phyloP scores from a whole-genome alignment of 1,140 invertebrate genomes.

The Tetramorium alpestre region DNA sequence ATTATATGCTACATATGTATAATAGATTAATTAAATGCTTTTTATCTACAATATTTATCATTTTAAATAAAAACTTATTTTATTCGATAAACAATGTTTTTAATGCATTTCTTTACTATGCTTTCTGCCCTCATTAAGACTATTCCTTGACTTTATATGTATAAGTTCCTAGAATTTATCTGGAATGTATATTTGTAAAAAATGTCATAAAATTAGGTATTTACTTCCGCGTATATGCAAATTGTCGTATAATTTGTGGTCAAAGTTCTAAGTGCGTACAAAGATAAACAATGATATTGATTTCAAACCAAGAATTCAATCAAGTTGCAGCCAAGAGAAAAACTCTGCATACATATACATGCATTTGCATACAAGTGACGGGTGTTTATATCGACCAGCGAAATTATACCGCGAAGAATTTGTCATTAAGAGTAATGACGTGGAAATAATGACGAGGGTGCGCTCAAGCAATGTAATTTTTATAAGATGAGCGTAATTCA shows the following conservation, averaged over 20 bases:
- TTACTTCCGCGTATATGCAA: neutral
- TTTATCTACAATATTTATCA: neutral
- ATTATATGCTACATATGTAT: too few relatives aligned
- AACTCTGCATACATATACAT: neutral
- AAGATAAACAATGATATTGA: neutral
- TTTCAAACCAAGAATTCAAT: neutral
- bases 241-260: neutral
- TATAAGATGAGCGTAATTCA: neutral
- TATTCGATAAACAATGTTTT: neutral
- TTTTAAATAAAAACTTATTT: neutral
- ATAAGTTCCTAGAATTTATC: neutral
- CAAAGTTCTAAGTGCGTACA: neutral
- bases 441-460: neutral
- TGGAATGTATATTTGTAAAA: neutral
- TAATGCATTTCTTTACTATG: neutral
- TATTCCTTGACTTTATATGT: neutral
- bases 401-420: neutral
- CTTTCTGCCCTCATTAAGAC: neutral
- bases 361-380: neutral
- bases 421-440: neutral
- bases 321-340: neutral
- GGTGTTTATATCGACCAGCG: neutral
- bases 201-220: neutral
- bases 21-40: too few relatives aligned
- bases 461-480: neutral